A percentile compares a stretch with the other conserved stretches of the same genome.
Conservation (phyloP, 2,888 invertebrate species). For the Hyposoter didymator region DNA sequence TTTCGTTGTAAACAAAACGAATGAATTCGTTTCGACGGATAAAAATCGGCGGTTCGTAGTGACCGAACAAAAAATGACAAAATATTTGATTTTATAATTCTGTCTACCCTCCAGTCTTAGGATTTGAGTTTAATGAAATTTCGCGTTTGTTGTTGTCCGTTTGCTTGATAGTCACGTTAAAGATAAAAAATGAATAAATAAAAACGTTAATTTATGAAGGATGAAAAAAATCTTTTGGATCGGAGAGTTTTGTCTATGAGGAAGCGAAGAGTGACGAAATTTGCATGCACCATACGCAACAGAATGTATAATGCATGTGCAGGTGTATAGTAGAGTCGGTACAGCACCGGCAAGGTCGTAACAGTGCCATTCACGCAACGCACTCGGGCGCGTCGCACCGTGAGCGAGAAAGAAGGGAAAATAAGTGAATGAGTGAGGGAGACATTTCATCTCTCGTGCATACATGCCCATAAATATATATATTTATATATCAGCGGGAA, state of each 20-base stretch:
- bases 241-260: background rate
- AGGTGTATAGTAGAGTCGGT: slow-evolving; percentile 49
- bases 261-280: slow-evolving; percentile 33
- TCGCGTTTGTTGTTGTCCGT: background rate
- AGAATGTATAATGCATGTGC: slow-evolving; percentile 33
- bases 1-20: background rate
- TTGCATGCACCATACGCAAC: slow-evolving; percentile 21
- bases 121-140: background rate
- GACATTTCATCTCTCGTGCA: background rate
- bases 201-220: background rate
- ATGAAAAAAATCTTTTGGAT: background rate
- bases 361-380: slow-evolving; percentile 71
- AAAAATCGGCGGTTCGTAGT: too few species aligned
- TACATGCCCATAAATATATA: background rate
- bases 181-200: background rate
- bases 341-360: slow-evolving; percentile 70
- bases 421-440: slow-evolving; percentile 9
- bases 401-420: slow-evolving; percentile 41
- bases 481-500: background rate
- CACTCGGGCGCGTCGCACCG: slow-evolving; percentile 63
- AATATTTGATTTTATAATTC: background rate
- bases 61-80: background rate
- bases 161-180: background rate
- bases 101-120: background rate
- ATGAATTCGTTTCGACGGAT: background rate